phyloP scores from a whole-genome alignment of 2,888 invertebrate genomes.

The Lordiphosa fenestrarum region DNA sequence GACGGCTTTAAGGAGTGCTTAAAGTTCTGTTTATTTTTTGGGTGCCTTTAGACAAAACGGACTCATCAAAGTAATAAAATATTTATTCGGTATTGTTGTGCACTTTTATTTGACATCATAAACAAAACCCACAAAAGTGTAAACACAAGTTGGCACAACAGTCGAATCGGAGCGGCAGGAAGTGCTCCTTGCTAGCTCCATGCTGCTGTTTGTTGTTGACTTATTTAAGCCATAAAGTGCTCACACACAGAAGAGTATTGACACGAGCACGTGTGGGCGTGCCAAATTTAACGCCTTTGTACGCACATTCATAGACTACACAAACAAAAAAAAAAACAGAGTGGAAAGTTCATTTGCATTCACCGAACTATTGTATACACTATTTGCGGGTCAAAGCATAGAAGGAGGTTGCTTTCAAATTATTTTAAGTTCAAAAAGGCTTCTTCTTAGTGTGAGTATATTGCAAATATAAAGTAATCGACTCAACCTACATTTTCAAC shows the following conservation, averaged over 20 bases:
- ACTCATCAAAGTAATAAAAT: slow-evolving; percentile 70
- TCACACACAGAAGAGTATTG: slow-evolving; percentile 51
- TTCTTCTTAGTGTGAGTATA: too few relatives aligned
- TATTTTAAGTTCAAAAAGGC: too few relatives aligned
- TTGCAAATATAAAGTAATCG: too few relatives aligned
- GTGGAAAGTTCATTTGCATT: slow-evolving; percentile 16
- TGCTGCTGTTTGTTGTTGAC: slow-evolving; percentile 60
- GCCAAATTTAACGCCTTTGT: slow-evolving; percentile 73
- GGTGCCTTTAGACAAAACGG: slow-evolving; percentile 39
- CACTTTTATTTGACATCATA: slow-evolving; percentile 76
- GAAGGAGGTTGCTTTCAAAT: too few relatives aligned
- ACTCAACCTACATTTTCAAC: too few relatives aligned
- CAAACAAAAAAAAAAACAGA: slow-evolving; percentile 5
- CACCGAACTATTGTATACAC: slow-evolving; percentile 10
- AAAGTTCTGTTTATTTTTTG: slow-evolving; percentile 10
- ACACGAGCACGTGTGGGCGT: slow-evolving; percentile 69
- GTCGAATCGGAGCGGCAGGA: slow-evolving; percentile 9
- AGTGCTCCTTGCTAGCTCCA: slow-evolving; percentile 5
- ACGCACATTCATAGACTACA: slow-evolving; percentile 55
- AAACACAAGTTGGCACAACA: slow-evolving; percentile 67
- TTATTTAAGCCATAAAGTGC: slow-evolving; percentile 76
- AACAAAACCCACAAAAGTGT: slow-evolving; percentile 77
- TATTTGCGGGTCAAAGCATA: too few relatives aligned
- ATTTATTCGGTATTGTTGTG: slow-evolving; percentile 76
- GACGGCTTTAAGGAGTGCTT: slow-evolving; percentile 19